These are phyloP conservation scores for Dryobates pubescens DNA, from an alignment of 2,797 vertebrate genomes.

Conservation along the genomic window DNA sequence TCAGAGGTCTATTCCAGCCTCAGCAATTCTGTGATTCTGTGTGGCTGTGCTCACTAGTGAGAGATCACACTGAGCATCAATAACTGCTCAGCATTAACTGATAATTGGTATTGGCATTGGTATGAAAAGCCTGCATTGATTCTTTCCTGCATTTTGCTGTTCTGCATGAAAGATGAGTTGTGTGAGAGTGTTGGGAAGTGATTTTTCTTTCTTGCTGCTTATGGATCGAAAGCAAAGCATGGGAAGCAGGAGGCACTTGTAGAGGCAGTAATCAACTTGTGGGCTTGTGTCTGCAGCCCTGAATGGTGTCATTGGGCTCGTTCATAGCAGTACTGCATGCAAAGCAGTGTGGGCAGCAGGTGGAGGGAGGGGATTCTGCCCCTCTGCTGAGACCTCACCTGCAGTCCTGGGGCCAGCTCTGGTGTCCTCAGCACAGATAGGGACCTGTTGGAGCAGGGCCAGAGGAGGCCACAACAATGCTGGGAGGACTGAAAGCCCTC, in stretches of 20 bases:
- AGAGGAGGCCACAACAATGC: too few relatives aligned
- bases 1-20: too few relatives aligned
- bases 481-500: too few relatives aligned
- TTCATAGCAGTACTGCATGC: background rate
- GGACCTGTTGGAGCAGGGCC: rapidly evolving
- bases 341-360: rapidly evolving
- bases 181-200: too few relatives aligned
- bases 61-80: rapidly evolving
- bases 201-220: background rate
- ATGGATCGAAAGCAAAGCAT: background rate
- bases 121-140: too few relatives aligned
- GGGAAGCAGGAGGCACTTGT: background rate
- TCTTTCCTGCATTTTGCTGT: background rate
- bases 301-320: background rate
- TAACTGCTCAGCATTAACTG: too few relatives aligned
- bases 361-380: background rate
- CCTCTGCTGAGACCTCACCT: background rate
- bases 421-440: background rate
- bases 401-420: background rate
- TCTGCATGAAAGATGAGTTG: background rate
- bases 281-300: background rate
- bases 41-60: background rate
- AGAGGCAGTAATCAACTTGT: background rate
- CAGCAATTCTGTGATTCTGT: background rate
- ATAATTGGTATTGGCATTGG: background rate